Conservation (phyloP, 2,888 invertebrate species). For the Cabera pusaria region DNA sequence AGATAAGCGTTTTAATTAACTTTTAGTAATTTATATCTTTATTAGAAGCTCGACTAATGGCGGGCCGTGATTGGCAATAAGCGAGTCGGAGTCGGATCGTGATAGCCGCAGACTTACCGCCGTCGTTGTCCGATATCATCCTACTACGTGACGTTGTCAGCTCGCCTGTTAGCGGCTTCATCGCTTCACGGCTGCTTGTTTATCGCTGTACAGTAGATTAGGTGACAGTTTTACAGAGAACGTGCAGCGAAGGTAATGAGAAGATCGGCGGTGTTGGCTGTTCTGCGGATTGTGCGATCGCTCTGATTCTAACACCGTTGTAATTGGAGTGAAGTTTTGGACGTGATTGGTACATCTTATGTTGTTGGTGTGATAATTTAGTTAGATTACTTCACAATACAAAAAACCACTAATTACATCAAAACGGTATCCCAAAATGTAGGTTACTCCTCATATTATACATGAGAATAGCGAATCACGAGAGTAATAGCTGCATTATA, state of each 20-base stretch:
- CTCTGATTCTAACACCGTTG: constrained; percentile 12
- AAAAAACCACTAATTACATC: too few relatives aligned
- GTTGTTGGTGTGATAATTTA: too few relatives aligned
- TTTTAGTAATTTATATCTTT: constrained; percentile 80
- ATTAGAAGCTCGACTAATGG: constrained; percentile 68
- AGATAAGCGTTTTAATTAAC: constrained; percentile 79
- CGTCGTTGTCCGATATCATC: constrained; percentile 41
- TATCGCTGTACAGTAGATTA: constrained; percentile 17
- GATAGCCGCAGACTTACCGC: constrained; percentile 44
- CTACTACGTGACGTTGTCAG: constrained; percentile 52
- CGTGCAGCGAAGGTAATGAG: constrained; percentile 37
- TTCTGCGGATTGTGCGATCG: constrained; percentile 32
- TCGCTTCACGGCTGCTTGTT: constrained; percentile 14
- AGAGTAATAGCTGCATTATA: too few relatives aligned
- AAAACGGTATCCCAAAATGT: too few relatives aligned
- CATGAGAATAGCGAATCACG: too few relatives aligned
- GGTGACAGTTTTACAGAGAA: constrained; percentile 11
- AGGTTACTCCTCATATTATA: too few relatives aligned
- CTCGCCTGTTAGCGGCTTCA: constrained; percentile 18
- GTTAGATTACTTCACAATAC: too few relatives aligned
- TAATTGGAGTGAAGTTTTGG: too few relatives aligned
- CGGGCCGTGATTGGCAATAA: constrained; percentile 65
- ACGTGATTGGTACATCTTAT: too few relatives aligned
- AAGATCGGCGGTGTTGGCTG: constrained; percentile 33
- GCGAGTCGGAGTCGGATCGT: constrained; percentile 49